These are phyloP conservation scores for Sinocyclocheilus anophthalmus DNA, from an alignment of 2,113 vertebrate species.

Conservation along the genomic window DNA sequence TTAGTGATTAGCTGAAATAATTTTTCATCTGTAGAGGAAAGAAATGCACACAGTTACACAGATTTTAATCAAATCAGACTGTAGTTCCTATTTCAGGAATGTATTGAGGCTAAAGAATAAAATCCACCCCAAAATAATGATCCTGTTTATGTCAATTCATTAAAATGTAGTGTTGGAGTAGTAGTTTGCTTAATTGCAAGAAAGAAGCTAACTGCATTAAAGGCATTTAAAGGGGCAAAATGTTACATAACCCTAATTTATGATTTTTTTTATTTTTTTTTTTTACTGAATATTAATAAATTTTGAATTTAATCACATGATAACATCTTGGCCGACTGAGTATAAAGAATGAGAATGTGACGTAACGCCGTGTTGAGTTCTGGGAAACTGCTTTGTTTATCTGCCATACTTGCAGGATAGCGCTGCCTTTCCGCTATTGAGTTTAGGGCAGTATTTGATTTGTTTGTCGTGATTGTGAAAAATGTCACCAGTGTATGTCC, in stretches of 20 bases:
- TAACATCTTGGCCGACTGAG: not conserved
- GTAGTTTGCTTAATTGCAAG: not conserved
- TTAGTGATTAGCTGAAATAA: not conserved
- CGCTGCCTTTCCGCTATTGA: no score
- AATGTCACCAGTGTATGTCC: no score
- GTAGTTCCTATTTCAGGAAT: not conserved
- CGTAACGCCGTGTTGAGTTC: no score
- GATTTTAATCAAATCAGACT: not conserved
- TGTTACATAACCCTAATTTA: no score
- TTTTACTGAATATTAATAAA: not conserved
- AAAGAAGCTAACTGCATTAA: not conserved
- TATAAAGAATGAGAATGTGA: not conserved
- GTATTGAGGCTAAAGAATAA: not conserved
- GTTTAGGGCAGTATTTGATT: no score
- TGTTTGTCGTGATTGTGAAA: no score
- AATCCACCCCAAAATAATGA: not conserved
- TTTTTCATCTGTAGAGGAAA: not conserved
- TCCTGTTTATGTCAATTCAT: not conserved
- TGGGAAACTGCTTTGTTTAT: no score
- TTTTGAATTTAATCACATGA: not conserved
- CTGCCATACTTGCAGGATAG: no score
- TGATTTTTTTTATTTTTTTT: no score
- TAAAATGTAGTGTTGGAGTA: not conserved
- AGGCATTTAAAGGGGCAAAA: not conserved
- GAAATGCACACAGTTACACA: not conserved